These are phyloP conservation scores for Nomada ferruginata DNA, from an alignment of 2,888 invertebrate species.

Conservation along the genomic window DNA sequence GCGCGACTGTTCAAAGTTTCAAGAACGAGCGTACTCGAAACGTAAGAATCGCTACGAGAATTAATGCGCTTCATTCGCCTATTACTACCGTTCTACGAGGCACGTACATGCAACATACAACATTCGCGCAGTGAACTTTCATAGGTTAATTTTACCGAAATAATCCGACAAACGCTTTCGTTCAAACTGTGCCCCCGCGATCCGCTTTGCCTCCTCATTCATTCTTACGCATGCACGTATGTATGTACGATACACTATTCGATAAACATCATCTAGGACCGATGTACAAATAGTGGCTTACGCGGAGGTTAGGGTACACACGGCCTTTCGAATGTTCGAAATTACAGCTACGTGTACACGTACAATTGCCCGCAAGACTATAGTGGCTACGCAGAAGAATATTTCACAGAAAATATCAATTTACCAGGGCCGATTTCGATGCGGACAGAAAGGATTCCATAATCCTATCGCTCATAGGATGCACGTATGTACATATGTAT, in stretches of 20 bases:
- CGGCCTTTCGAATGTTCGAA: background rate
- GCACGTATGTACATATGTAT: constrained; percentile 5
- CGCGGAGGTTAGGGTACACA: background rate
- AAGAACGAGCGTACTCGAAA: too few species aligned
- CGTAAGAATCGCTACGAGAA: too few species aligned
- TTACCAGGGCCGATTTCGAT: constrained; percentile 74
- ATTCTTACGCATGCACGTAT: too few species aligned
- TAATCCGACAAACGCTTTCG: too few species aligned
- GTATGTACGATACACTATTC: too few species aligned
- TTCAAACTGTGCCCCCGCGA: too few species aligned
- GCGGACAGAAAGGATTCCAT: constrained; percentile 75
- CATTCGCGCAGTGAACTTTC: too few species aligned
- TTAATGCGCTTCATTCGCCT: too few species aligned
- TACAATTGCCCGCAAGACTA: background rate
- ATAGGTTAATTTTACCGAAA: too few species aligned
- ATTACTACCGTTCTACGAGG: background rate
- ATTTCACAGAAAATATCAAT: constrained; percentile 1
- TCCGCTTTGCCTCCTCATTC: too few species aligned
- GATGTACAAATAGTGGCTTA: background rate
- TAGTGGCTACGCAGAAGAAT: background rate
- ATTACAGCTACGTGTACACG: background rate
- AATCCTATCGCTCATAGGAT: background rate
- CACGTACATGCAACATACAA: background rate
- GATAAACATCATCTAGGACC: too few species aligned
- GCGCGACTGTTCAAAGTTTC: too few species aligned